Evolutionary conservation across 2,888 invertebrate genomes (phyloP).

Genomic region (Drosophila prolongata): DNA sequence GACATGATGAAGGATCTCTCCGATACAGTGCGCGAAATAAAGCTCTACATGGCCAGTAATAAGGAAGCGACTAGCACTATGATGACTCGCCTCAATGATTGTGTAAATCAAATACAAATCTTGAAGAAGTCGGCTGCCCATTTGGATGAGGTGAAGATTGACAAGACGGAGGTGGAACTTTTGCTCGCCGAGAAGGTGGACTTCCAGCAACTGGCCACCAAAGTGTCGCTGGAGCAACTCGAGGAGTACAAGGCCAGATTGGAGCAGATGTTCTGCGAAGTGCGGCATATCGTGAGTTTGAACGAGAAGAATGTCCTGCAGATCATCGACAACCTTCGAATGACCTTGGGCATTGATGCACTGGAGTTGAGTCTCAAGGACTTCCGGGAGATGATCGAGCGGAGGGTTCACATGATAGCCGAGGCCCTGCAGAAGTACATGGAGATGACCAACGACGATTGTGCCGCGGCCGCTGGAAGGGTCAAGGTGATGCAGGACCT

Average conservation of each 20-base stretch:
- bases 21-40: slow-evolving; percentile 61
- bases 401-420: slow-evolving; percentile 75
- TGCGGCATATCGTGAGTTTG: slow-evolving; percentile 64
- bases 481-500: slow-evolving; percentile 88
- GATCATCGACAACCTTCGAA: slow-evolving; percentile 88
- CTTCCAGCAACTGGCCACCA: slow-evolving; percentile 88
- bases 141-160: slow-evolving; percentile 88
- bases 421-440: slow-evolving; percentile 75
- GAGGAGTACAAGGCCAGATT: slow-evolving; percentile 85
- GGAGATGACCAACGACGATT: slow-evolving; percentile 82
- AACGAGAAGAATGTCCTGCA: slow-evolving; percentile 76
- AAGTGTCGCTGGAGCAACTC: slow-evolving; percentile 90
- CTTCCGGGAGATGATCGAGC: slow-evolving; percentile 88
- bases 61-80: slow-evolving; percentile 54
- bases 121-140: slow-evolving; percentile 60
- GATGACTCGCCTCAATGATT: slow-evolving; percentile 34
- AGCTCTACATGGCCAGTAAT: slow-evolving; percentile 31
- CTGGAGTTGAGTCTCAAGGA: slow-evolving; percentile 89
- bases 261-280: slow-evolving; percentile 77
- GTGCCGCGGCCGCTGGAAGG: slow-evolving; percentile 90
- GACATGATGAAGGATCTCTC: slow-evolving; percentile 64
- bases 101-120: slow-evolving; percentile 34
- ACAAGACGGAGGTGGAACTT: slow-evolving; percentile 89
- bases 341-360: slow-evolving; percentile 87
- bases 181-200: slow-evolving; percentile 91